Evolutionary conservation across 2,113 vertebrate genomes (phyloP).

Genomic region (Oncorhynchus mykiss): DNA sequence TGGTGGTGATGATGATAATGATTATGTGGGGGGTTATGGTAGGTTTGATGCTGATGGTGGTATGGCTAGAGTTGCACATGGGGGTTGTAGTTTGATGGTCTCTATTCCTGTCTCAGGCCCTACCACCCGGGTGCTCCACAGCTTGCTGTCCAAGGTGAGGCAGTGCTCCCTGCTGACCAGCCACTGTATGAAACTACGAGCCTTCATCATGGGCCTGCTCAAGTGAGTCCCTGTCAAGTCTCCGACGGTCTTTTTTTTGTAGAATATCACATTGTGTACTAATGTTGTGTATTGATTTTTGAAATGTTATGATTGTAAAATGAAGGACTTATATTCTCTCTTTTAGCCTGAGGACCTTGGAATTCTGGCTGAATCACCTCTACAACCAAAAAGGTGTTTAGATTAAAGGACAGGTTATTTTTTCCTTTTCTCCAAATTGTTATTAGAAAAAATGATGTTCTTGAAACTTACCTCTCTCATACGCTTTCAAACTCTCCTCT

Average conservation of each 20-base stretch:
- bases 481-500: background rate
- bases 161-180: conserved; percentile 84
- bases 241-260: too few species aligned
- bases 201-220: conserved; percentile 94
- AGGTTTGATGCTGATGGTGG: background rate
- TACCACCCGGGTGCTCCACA: conserved; percentile 84
- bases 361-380: conserved; percentile 94
- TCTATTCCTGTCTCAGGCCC: conserved; percentile 72
- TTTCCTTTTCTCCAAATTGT: background rate
- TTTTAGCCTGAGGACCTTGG: conserved; percentile 86
- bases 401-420: background rate
- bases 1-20: background rate
- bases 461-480: background rate
- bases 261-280: too few species aligned
- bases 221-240: conserved; percentile 78
- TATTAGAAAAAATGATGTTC: background rate
- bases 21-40: background rate
- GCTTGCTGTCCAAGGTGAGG: conserved; percentile 84
- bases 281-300: background rate
- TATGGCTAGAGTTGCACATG: background rate
- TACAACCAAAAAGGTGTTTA: conserved; percentile 81
- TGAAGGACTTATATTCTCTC: conserved; percentile 13
- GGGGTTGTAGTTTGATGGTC: conserved; percentile 7
- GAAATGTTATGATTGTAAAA: background rate
- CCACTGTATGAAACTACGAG: conserved; percentile 88